Percentiles rank a stretch among this genome's conserved stretches.
phyloP scores from a whole-genome alignment of 2,797 vertebrate species.

The Liparis tanakae region DNA sequence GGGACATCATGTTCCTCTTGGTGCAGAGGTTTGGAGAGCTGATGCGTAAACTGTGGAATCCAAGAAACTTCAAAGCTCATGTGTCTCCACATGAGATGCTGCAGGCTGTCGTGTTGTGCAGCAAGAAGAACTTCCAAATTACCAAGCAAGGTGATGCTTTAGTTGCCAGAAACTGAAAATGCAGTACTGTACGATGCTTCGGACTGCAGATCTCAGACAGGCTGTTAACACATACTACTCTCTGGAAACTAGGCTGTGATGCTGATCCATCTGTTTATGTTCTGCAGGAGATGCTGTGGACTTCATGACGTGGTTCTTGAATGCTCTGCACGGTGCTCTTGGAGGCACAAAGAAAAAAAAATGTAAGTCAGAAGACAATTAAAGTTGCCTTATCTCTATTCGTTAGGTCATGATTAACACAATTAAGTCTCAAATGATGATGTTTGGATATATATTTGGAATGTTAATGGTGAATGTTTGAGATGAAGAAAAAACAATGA shows the following conservation, averaged over 20 bases:
- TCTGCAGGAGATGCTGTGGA: constrained; percentile 93
- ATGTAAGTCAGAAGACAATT: constrained; percentile 82
- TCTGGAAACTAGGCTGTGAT: not conserved
- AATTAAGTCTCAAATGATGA: not conserved
- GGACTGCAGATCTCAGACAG: not conserved
- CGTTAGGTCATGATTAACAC: not conserved
- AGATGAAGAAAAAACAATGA: not conserved
- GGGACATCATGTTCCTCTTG: constrained; percentile 97
- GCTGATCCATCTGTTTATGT: constrained; percentile 31
- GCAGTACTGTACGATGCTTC: not conserved
- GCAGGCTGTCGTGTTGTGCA: constrained; percentile 97
- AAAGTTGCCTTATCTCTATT: not conserved
- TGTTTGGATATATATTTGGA: not conserved
- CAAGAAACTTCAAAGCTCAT: constrained; percentile 96
- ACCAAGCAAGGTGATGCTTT: constrained; percentile 90
- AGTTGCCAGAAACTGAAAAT: not conserved
- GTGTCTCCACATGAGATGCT: constrained; percentile 99
- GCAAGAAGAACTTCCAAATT: constrained; percentile 99
- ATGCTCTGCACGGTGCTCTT: constrained; percentile 93
- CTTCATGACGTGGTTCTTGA: constrained; percentile 97
- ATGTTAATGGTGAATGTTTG: not conserved
- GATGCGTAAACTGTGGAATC: constrained; percentile 98
- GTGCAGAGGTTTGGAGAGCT: constrained; percentile 97
- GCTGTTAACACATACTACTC: not conserved
- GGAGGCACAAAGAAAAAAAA: constrained; percentile 96